Base-by-base conservation (phyloP, 2,888 invertebrate genomes). In the Hyalella azteca region DNA sequence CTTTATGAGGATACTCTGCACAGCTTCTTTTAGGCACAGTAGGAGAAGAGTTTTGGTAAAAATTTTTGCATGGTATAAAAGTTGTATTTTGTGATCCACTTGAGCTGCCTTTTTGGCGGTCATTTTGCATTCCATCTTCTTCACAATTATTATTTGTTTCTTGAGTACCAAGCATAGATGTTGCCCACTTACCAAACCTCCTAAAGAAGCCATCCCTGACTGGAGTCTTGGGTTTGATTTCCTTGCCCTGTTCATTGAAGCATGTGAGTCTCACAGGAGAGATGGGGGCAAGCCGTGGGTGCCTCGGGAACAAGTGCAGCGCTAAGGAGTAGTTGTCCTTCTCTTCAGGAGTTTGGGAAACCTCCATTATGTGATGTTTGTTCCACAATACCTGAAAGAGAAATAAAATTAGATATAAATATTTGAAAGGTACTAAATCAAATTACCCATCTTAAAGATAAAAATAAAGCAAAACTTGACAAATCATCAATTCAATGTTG, bases 101-200 rank as follows among this genome's bases (percentile, higher is more conserved):
- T 45, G 45, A 11, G 11, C 15, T 45, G 15, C 15, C 45, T 45
- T 45, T 45, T 45, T 45, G 11, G 15, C 45, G 15, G 15, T 9
- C 9, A 45, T n/a, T 45, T 45, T 45, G 11, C 45, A 45, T 45
- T 45, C 45, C 45, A 45, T 11, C 15, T 15, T 11, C 36, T 19
- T 22, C 39, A 3, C 22, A 0, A 22, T 66, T 29, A 54, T 9
- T 54, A 13, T 5, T 13, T 26, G 22, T 29, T 26, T 54, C 13
- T 26, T 54, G 54, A 26, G 54, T 26, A 54, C 22, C 36, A 2
- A 66, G 66, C 19, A 66, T 19, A 36, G 66, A 36, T 36, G 66
- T 66, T 36, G 66, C 66, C 66, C 66, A 66, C 66, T 66, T 66
- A 19, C 66, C 66, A 66, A 66, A 66, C 19, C 66, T 32, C 39